phyloP scores from a whole-genome alignment of 2,797 vertebrate species.

The Pagetopsis macropterus region DNA sequence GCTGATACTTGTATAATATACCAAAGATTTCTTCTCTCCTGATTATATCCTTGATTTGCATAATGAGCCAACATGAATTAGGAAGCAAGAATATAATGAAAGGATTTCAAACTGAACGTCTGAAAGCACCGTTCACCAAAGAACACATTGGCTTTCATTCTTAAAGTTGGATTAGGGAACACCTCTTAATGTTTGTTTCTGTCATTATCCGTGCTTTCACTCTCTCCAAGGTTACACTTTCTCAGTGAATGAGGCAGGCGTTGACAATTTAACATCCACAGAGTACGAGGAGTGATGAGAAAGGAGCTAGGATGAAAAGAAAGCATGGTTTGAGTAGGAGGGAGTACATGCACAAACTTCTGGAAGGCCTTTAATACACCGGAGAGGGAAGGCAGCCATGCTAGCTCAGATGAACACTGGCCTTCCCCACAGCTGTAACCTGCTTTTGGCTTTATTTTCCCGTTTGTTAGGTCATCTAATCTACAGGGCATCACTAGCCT shows the following conservation, averaged over 20 bases:
- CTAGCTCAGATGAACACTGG: constrained; percentile 6
- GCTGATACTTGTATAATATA: constrained; percentile 48
- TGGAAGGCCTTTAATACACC: constrained; percentile 10
- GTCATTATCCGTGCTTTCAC: constrained; percentile 2
- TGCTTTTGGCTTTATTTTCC: constrained; percentile 20
- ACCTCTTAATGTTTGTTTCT: constrained; percentile 1
- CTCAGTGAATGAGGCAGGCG: constrained; percentile 7
- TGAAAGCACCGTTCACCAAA: not conserved
- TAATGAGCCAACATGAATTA: constrained; percentile 45
- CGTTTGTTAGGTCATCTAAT: constrained; percentile 16
- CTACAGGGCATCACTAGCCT: not conserved
- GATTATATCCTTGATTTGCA: constrained; percentile 45
- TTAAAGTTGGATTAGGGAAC: not conserved
- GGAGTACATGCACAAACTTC: constrained; percentile 22
- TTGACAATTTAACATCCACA: constrained; percentile 23
- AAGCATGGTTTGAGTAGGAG: constrained; percentile 32
- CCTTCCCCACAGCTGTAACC: constrained; percentile 9
- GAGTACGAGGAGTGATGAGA: not conserved
- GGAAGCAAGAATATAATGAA: constrained; percentile 5
- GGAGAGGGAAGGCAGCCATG: not conserved
- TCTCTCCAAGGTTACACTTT: constrained; percentile 48
- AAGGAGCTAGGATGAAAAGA: constrained; percentile 16
- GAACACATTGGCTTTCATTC: not conserved
- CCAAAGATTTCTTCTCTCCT: constrained; percentile 26
- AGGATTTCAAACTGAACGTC: constrained; percentile 15